Conservation (phyloP, 2,797 vertebrate species). For the Pangasius larnaudii region DNA sequence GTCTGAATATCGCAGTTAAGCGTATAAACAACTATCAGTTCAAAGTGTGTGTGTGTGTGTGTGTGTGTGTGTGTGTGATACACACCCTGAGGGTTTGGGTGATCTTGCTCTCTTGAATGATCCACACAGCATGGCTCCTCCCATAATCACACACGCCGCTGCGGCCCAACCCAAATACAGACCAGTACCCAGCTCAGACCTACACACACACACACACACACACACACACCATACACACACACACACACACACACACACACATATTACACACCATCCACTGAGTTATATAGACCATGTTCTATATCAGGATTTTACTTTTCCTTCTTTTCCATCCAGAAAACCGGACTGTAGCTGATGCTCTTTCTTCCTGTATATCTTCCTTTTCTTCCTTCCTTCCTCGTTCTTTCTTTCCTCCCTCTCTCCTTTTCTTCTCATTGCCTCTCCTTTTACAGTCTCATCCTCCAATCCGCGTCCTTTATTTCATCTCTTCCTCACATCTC, state of each 20-base stretch:
- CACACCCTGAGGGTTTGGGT: slow-evolving; percentile 47
- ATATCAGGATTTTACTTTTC: background rate
- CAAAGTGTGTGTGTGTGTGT: background rate
- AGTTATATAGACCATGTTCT: background rate
- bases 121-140: slow-evolving; percentile 80
- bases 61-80: slow-evolving; percentile 17
- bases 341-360: background rate
- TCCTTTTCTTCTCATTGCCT: too few relatives aligned
- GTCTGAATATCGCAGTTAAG: background rate
- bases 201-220: slow-evolving; percentile 56
- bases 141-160: slow-evolving; percentile 75
- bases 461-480: background rate
- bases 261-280: background rate
- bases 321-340: background rate
- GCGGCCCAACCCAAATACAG: slow-evolving; percentile 86
- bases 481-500: background rate
- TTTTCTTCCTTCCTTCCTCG: too few relatives aligned
- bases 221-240: slow-evolving; percentile 7
- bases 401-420: too few relatives aligned
- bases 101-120: slow-evolving; percentile 69
- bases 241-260: slow-evolving; percentile 12
- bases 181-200: slow-evolving; percentile 84
- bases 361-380: background rate
- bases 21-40: background rate
- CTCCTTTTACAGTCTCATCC: too few relatives aligned